A percentile compares a stretch with the other conserved stretches of the same genome.
phyloP scores from a whole-genome alignment of 2,113 vertebrate species.

The Corythornis madagascariensis region DNA sequence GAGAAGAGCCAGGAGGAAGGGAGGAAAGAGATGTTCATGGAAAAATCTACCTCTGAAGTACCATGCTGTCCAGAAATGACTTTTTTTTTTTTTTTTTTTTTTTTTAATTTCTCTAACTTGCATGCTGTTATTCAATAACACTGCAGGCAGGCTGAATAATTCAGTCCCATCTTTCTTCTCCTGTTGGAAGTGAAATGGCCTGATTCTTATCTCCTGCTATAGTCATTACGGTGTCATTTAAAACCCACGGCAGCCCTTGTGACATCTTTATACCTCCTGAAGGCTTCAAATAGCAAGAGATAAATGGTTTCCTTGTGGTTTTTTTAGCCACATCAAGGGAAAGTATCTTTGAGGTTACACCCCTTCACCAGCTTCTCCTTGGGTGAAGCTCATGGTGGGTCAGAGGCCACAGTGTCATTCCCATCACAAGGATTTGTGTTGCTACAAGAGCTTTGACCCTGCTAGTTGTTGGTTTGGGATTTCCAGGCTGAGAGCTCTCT shows the following conservation, averaged over 20 bases:
- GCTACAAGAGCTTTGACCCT: neutral
- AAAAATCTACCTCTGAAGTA: constrained; percentile 41
- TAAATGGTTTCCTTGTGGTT: neutral
- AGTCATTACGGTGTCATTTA: constrained; percentile 37
- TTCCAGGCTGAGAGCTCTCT: neutral
- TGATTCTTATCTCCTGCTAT: constrained; percentile 21
- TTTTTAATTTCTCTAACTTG: no score
- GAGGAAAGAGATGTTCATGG: constrained; percentile 6
- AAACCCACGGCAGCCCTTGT: neutral
- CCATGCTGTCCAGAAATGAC: neutral
- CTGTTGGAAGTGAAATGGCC: neutral
- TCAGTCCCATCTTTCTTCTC: neutral
- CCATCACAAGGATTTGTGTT: neutral
- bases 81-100: neutral
- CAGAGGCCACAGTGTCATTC: neutral
- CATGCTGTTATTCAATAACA: neutral
- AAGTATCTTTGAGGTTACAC: neutral
- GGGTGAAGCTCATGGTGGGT: neutral
- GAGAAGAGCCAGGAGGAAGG: constrained; percentile 26
- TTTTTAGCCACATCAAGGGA: neutral
- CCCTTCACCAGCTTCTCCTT: neutral
- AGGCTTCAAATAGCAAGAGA: constrained; percentile 4
- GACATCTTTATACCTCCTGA: constrained; percentile 9
- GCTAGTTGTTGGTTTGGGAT: neutral
- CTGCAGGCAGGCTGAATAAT: neutral